Evolutionary conservation across 2,113 vertebrate species (phyloP).

Genomic region (Melanerpes aurifrons): DNA sequence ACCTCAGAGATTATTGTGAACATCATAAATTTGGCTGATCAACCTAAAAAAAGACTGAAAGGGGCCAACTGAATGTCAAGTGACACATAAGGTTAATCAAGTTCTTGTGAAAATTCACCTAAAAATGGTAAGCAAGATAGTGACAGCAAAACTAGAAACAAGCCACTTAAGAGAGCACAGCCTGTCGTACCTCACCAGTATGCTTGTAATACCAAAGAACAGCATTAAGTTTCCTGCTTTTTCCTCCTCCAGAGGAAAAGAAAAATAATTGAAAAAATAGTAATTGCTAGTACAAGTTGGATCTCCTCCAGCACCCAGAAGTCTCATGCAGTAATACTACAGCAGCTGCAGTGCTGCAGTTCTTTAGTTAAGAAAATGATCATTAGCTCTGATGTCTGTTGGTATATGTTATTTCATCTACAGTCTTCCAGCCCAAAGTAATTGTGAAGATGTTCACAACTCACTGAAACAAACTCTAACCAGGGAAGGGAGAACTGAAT

Average conservation of each 20-base stretch:
- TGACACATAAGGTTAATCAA: background rate
- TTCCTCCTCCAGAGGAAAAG: background rate
- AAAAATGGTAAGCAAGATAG: background rate
- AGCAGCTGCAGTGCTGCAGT: background rate
- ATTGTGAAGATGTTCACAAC: background rate
- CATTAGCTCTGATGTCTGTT: background rate
- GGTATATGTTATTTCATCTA: background rate
- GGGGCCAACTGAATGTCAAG: background rate
- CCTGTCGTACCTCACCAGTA: background rate
- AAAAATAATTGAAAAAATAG: background rate
- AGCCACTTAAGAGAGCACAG: background rate
- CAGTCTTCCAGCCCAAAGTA: background rate
- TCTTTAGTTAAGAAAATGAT: background rate
- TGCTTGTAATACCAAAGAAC: background rate
- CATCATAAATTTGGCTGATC: conserved; percentile 22
- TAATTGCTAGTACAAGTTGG: background rate
- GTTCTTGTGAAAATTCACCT: background rate
- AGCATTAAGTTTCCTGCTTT: background rate
- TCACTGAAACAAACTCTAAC: background rate
- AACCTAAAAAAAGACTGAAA: background rate
- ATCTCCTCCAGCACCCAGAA: background rate
- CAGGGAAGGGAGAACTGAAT: background rate
- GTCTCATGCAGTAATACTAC: background rate
- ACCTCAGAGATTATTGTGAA: conserved; percentile 20
- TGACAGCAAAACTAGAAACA: background rate